phyloP scores from a whole-genome alignment of 2,888 invertebrate species.

The Drosophila anomalata region DNA sequence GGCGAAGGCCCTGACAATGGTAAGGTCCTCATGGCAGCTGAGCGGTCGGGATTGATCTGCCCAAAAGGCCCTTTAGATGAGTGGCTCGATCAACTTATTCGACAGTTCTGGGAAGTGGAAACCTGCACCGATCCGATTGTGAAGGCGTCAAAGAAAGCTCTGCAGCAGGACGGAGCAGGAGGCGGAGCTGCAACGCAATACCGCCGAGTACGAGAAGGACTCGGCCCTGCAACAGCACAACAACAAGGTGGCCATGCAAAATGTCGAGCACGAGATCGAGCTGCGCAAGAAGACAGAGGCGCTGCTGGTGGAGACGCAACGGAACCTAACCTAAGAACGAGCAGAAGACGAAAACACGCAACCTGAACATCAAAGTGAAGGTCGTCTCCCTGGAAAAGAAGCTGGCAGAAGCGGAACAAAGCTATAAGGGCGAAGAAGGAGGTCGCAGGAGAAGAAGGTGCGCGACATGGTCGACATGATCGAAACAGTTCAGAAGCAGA shows the following conservation, averaged over 20 bases:
- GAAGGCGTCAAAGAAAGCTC: too few relatives aligned
- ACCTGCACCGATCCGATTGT: too few relatives aligned
- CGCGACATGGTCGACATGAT: slow-evolving; percentile 89
- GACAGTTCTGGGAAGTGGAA: too few relatives aligned
- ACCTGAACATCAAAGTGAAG: slow-evolving; percentile 94
- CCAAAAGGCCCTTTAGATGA: too few relatives aligned
- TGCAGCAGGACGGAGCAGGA: slow-evolving; percentile 90
- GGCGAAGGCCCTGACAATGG: too few relatives aligned
- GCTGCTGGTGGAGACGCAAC: slow-evolving; percentile 91
- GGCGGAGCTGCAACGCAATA: slow-evolving; percentile 90
- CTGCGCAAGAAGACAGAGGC: slow-evolving; percentile 92
- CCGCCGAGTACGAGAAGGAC: slow-evolving; percentile 93
- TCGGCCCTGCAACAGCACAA: slow-evolving; percentile 94
- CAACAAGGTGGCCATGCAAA: slow-evolving; percentile 91
- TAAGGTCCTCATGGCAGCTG: too few relatives aligned
- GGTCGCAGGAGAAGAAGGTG: slow-evolving; percentile 91
- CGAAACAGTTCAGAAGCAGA: slow-evolving; percentile 89
- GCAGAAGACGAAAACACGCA: slow-evolving; percentile 92
- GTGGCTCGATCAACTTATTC: too few relatives aligned
- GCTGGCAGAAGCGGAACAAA: slow-evolving; percentile 93
- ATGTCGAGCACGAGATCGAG: slow-evolving; percentile 94
- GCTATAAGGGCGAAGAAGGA: slow-evolving; percentile 93
- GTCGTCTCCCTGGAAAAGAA: slow-evolving; percentile 94
- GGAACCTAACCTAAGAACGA: slow-evolving; percentile 92
- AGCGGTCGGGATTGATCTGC: too few relatives aligned